Evolutionary conservation across 92 coral and sea anemone species (phyloP), one percentile per base, ranked within the genome.

Genomic region (Phenganax subtilis): DNA sequence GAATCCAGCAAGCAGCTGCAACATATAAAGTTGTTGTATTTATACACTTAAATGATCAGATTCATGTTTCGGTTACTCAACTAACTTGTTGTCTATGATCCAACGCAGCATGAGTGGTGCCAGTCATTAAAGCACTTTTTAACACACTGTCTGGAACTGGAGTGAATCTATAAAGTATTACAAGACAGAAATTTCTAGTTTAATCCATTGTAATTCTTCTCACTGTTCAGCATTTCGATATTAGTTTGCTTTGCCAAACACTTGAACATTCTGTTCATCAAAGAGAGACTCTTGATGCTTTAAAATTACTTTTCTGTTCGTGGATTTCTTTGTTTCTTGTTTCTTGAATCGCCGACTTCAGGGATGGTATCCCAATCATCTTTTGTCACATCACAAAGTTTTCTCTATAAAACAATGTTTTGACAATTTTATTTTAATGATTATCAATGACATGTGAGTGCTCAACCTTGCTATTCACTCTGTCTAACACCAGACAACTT

Each of bases 131-230:
- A 7, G 96, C 89, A 30, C 93, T 81, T 29, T 91, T 89, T 55
- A 94, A 53, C 16, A 94, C 90, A 80, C 98, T 94, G 76, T 94
- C 98, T 6, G 98, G 98, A 3, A 94, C 98, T 72, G 98, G 98
- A 5, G 98, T 94, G 59, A 91, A 94, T 70, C 98, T 94, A 37
- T 1, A 44, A 44, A 9, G 52, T 12, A 72, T 9, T 14, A 9
- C 15, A 17, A 28, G 10, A 71, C 1, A 29, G 53, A 28, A 28
- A 28, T 71, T 53, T 54, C 47, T 37, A 37, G 47, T 37, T 37
- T 37, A 37, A 4, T 37, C 47, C 47, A 37, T 37, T 37, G 47
- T 37, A 37, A 37, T 37, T 1, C 47, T 37, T 37, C 4, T 37
- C 4, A 37, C 47, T 37, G 47, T 37, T 37, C 47, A 37, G 47